Evolutionary conservation across 1,140 invertebrate genomes (phyloP).

Genomic region (Trachymyrmex cornetzi): DNA sequence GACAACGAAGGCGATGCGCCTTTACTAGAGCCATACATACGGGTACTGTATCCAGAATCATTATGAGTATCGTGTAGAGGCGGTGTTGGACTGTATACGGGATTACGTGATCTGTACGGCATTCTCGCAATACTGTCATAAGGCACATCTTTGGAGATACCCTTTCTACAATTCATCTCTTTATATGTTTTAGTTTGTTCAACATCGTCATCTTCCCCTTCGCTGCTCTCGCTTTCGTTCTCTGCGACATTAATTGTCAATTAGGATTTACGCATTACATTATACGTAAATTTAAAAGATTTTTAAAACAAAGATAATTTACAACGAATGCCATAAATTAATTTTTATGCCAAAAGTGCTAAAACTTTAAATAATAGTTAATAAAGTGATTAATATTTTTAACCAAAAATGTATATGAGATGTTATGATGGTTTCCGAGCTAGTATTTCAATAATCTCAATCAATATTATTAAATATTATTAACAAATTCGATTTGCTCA

Average conservation of each 20-base stretch:
- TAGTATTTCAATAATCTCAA: too few species aligned
- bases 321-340: too few species aligned
- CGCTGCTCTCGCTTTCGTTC: constrained; percentile 82
- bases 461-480: too few species aligned
- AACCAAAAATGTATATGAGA: too few species aligned
- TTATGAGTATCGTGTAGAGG: constrained; percentile 89
- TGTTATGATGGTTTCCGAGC: too few species aligned
- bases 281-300: too few species aligned
- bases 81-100: constrained; percentile 84
- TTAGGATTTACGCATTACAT: not conserved
- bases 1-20: constrained; percentile 92
- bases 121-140: constrained; percentile 82
- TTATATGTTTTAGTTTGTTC: constrained; percentile 73
- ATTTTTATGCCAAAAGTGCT: too few species aligned
- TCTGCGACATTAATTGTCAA: constrained; percentile 57
- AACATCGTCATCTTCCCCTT: constrained; percentile 78
- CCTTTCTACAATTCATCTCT: constrained; percentile 69
- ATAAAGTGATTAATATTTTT: too few species aligned
- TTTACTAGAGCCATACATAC: constrained; percentile 92
- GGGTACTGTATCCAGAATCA: constrained; percentile 93
- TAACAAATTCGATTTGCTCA: too few species aligned
- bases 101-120: constrained; percentile 84
- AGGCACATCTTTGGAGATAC: constrained; percentile 74
- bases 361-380: too few species aligned
- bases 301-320: too few species aligned